phyloP scores from a whole-genome alignment of 2,888 invertebrate genomes.

The Volucella inflata region DNA sequence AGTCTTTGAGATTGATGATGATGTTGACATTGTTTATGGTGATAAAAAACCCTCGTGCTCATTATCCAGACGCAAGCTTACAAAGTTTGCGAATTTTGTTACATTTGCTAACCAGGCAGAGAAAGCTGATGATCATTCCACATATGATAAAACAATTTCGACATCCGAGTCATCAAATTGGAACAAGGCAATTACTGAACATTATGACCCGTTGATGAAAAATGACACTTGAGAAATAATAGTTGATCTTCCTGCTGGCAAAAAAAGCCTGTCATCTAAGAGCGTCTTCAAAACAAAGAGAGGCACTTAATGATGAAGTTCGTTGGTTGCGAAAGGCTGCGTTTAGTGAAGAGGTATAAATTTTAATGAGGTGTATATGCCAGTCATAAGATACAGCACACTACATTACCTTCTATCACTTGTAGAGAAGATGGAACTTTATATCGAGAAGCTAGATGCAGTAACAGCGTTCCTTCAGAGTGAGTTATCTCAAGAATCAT shows the following conservation, averaged over 20 bases:
- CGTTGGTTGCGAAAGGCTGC: background rate
- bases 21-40: background rate
- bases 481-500: too few relatives aligned
- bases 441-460: too few relatives aligned
- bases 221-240: conserved; percentile 11
- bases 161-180: conserved; percentile 11
- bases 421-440: too few relatives aligned
- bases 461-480: too few relatives aligned
- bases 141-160: conserved; percentile 17
- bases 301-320: background rate
- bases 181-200: conserved; percentile 30
- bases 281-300: background rate
- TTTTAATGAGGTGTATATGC: too few relatives aligned
- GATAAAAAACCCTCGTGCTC: conserved; percentile 2
- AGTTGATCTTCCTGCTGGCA: background rate
- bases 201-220: conserved; percentile 8
- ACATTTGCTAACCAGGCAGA: background rate
- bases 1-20: background rate
- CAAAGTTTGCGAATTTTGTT: conserved; percentile 1
- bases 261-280: background rate
- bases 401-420: too few relatives aligned
- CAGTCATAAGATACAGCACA: too few relatives aligned
- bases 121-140: conserved; percentile 18
- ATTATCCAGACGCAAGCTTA: background rate
- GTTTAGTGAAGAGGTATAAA: too few relatives aligned